Percentiles rank a stretch among this genome's conserved stretches.
Evolutionary conservation across 2,888 invertebrate genomes (phyloP).

Genomic region (Philereme vetulata): DNA sequence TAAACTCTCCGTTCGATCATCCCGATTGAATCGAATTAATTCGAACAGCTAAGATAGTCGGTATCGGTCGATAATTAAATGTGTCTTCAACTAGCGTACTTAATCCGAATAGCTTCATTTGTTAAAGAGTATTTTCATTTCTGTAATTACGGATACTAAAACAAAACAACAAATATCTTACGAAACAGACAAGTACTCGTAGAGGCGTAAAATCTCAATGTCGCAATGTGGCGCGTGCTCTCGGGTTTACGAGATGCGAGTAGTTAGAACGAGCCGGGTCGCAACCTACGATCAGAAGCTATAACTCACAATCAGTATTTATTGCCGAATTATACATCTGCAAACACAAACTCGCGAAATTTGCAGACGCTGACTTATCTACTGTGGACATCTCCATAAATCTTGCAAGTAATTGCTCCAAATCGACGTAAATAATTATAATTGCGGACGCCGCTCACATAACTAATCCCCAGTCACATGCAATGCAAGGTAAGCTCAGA

Average conservation of each 20-base stretch:
- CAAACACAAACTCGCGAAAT: background rate
- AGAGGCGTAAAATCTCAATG: slow-evolving; percentile 45
- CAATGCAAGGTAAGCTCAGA: slow-evolving; percentile 40
- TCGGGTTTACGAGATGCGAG: slow-evolving; percentile 53
- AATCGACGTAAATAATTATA: slow-evolving; percentile 37
- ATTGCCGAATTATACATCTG: slow-evolving; percentile 11
- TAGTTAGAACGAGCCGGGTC: slow-evolving; percentile 53
- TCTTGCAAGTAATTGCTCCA: slow-evolving; percentile 32
- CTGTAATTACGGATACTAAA: slow-evolving; percentile 18
- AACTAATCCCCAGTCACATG: slow-evolving; percentile 48
- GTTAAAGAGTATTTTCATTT: slow-evolving; percentile 15
- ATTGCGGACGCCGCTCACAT: slow-evolving; percentile 51
- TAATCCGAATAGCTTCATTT: slow-evolving; percentile 19
- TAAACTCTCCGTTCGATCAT: background rate
- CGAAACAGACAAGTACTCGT: slow-evolving; percentile 37
- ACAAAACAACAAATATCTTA: slow-evolving; percentile 32
- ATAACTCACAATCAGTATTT: slow-evolving; percentile 24
- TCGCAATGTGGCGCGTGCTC: slow-evolving; percentile 58
- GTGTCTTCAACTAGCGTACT: slow-evolving; percentile 17
- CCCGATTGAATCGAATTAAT: slow-evolving; percentile 9
- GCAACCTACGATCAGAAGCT: slow-evolving; percentile 45
- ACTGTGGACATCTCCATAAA: slow-evolving; percentile 34
- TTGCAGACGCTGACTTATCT: slow-evolving; percentile 1
- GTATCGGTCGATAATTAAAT: slow-evolving; percentile 1
- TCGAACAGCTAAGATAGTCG: slow-evolving; percentile 8